These are phyloP conservation scores for Alexandromys fortis DNA, from an alignment of 2,113 vertebrate species.

Conservation along the genomic window DNA sequence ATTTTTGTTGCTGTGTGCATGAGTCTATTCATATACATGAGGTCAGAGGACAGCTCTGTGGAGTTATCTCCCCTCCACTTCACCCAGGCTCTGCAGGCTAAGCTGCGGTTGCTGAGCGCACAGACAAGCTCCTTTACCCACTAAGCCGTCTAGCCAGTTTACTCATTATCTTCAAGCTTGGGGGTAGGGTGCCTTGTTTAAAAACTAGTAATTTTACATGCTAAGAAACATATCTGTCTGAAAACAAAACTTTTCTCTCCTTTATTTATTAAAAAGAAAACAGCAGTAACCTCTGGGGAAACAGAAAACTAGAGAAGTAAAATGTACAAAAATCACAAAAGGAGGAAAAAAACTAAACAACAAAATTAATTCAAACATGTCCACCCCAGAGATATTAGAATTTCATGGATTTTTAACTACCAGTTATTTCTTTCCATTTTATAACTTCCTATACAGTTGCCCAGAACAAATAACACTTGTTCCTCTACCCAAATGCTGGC, in stretches of 20 bases:
- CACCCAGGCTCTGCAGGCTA: neutral
- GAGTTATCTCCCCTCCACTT: neutral
- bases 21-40: neutral
- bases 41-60: neutral
- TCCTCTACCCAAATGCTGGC: conserved; percentile 48
- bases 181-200: neutral
- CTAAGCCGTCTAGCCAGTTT: neutral
- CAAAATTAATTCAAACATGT: conserved; percentile 24
- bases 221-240: neutral
- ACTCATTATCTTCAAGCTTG: neutral
- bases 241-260: conserved; percentile 28
- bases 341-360: conserved; percentile 39
- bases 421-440: conserved; percentile 38
- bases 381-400: neutral
- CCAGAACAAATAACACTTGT: conserved; percentile 33
- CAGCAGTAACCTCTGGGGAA: conserved; percentile 15
- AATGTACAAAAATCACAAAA: conserved; percentile 52
- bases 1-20: neutral
- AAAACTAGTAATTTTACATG: neutral
- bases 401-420: conserved; percentile 34
- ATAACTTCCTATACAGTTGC: conserved; percentile 28
- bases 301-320: conserved; percentile 31
- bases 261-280: neutral
- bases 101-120: neutral
- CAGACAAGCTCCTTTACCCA: neutral